These are phyloP conservation scores for Porites rus DNA, from an alignment of 92 coral and sea anemone genomes.

Conservation along the genomic window DNA sequence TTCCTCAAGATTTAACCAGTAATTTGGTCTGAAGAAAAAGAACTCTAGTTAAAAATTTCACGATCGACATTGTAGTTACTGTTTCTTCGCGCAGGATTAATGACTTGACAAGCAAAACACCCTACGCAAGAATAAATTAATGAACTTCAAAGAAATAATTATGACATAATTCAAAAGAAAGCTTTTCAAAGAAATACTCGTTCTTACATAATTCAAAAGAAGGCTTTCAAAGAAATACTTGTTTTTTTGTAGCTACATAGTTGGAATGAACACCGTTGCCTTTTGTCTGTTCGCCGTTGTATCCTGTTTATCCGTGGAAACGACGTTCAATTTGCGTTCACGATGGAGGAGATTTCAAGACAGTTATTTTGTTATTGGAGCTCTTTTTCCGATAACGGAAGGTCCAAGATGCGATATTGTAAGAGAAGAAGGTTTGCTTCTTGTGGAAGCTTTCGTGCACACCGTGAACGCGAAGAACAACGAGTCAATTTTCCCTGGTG, in stretches of 20 bases:
- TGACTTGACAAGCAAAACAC: neutral
- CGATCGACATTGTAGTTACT: neutral
- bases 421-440: slow-evolving; percentile 57
- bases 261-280: slow-evolving; percentile 6
- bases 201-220: neutral
- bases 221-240: neutral
- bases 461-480: slow-evolving; percentile 47
- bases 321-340: neutral
- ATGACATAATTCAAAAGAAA: neutral
- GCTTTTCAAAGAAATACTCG: neutral
- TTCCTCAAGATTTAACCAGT: neutral
- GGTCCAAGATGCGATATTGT: slow-evolving; percentile 54
- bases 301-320: neutral
- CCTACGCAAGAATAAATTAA: neutral
- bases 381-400: slow-evolving; percentile 71
- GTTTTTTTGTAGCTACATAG: neutral
- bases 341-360: slow-evolving; percentile 58
- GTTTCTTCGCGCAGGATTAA: neutral
- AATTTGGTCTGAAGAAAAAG: neutral
- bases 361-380: slow-evolving; percentile 72
- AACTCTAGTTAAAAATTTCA: neutral
- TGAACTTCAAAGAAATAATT: slow-evolving; percentile 18
- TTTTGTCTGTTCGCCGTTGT: neutral
- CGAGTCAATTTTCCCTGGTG: slow-evolving; percentile 20
- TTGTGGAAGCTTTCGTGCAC: slow-evolving; percentile 79